A percentile compares a stretch with the other conserved stretches of the same genome.
These are phyloP conservation scores for Aphelenchoides bicaudatus DNA, from an alignment of 2,888 invertebrate genomes.

Conservation along the genomic window DNA sequence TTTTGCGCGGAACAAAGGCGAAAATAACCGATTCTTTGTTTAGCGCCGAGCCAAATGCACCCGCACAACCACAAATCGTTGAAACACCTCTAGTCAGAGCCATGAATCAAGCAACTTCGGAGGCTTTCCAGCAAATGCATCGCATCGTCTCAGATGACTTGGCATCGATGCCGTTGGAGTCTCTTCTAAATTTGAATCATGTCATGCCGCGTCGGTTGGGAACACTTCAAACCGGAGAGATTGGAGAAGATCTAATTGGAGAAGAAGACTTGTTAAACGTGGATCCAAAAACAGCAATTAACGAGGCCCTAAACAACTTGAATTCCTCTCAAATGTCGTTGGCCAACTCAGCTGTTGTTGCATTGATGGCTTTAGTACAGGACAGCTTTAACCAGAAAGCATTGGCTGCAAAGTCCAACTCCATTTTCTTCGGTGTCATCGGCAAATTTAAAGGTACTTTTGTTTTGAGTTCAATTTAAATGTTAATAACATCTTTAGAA, in stretches of 20 bases:
- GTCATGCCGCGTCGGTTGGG: neutral
- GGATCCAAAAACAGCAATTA: slow-evolving; percentile 9
- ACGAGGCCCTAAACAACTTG: slow-evolving; percentile 2
- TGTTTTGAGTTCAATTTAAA: no score
- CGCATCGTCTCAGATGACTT: slow-evolving; percentile 11
- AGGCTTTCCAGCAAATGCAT: neutral
- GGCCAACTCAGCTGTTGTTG: slow-evolving; percentile 16
- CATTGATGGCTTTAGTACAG: slow-evolving; percentile 12
- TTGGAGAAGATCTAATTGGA: slow-evolving; percentile 1
- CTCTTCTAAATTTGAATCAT: slow-evolving; percentile 13
- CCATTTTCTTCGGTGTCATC: slow-evolving; percentile 1
- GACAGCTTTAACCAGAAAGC: slow-evolving; percentile 3
- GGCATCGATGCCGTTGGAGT: slow-evolving; percentile 18
- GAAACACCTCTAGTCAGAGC: slow-evolving; percentile 17
- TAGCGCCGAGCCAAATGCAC: neutral
- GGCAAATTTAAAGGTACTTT: neutral
- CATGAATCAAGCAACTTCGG: slow-evolving; percentile 9
- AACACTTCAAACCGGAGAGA: neutral
- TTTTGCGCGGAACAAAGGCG: no score
- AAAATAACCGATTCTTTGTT: neutral
- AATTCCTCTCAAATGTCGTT: slow-evolving; percentile 12
- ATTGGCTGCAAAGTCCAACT: neutral
- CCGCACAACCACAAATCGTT: slow-evolving; percentile 13
- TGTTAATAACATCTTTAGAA: no score
- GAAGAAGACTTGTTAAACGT: neutral